These are phyloP conservation scores for Hymenochirus boettgeri DNA, from an alignment of 2,113 vertebrate genomes.

Conservation along the genomic window DNA sequence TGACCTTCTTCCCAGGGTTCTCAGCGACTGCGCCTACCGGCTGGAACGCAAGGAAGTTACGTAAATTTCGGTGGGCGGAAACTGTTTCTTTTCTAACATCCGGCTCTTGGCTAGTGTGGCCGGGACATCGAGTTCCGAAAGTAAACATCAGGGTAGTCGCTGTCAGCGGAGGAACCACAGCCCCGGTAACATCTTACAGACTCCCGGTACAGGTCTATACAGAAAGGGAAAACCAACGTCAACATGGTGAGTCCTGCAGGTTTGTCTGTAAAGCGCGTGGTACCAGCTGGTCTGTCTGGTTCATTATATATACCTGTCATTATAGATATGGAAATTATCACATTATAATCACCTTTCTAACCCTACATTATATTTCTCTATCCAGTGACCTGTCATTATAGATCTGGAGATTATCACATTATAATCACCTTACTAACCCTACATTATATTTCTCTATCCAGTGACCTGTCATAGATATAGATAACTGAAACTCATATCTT, in stretches of 20 bases:
- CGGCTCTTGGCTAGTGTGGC: neutral
- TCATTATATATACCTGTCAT: neutral
- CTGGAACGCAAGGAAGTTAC: conserved; percentile 19
- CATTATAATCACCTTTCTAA: too few species aligned
- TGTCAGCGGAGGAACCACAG: neutral
- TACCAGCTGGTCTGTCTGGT: neutral
- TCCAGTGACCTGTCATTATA: too few species aligned
- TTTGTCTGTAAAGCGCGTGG: neutral
- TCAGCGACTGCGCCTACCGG: neutral
- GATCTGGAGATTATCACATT: too few species aligned
- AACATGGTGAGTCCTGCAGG: conserved; percentile 21
- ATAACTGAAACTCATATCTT: too few species aligned
- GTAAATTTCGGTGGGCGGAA: neutral
- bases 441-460: too few species aligned
- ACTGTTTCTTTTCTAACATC: conserved; percentile 8
- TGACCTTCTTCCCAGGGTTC: conserved; percentile 32
- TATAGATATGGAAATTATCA: too few species aligned
- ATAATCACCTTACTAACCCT: too few species aligned
- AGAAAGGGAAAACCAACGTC: neutral
- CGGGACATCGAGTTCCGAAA: neutral
- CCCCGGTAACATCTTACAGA: neutral
- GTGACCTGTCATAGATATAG: too few species aligned
- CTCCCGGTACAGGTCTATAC: neutral
- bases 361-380: too few species aligned
- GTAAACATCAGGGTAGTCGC: neutral